phyloP scores from a whole-genome alignment of 2,888 invertebrate species.

The Melinaea marsaeus region DNA sequence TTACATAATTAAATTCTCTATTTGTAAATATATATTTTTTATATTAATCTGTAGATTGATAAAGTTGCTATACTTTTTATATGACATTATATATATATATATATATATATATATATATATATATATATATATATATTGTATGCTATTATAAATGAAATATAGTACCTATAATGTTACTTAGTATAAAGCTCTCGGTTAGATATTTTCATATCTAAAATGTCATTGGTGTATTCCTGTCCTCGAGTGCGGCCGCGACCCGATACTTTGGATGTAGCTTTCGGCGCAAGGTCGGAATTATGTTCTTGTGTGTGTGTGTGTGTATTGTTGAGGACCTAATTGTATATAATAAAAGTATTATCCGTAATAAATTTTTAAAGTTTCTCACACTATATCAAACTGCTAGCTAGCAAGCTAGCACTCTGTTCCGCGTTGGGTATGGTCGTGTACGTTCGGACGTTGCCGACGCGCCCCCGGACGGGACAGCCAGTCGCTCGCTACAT shows the following conservation, averaged over 20 bases:
- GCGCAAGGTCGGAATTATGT: constrained; percentile 11
- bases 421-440: constrained; percentile 20
- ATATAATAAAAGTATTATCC: too few relatives aligned
- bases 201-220: constrained; percentile 9
- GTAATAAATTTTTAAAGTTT: too few relatives aligned
- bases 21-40: too few relatives aligned
- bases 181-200: neutral
- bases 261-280: constrained; percentile 20
- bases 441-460: constrained; percentile 13
- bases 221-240: constrained; percentile 22
- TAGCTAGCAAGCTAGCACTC: constrained; percentile 7
- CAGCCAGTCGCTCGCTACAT: neutral
- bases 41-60: too few relatives aligned
- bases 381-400: neutral
- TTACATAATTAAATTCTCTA: too few relatives aligned
- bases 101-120: too few relatives aligned
- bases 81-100: too few relatives aligned
- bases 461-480: constrained; percentile 12
- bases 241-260: constrained; percentile 20
- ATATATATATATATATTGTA: too few relatives aligned
- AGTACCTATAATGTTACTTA: neutral
- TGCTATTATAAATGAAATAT: too few relatives aligned
- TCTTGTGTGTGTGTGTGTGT: neutral
- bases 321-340: neutral
- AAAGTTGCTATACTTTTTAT: too few relatives aligned